A percentile compares a stretch with the other conserved stretches of the same genome.
Conservation (phyloP, 2,888 invertebrate genomes). For the Congeria kusceri region DNA sequence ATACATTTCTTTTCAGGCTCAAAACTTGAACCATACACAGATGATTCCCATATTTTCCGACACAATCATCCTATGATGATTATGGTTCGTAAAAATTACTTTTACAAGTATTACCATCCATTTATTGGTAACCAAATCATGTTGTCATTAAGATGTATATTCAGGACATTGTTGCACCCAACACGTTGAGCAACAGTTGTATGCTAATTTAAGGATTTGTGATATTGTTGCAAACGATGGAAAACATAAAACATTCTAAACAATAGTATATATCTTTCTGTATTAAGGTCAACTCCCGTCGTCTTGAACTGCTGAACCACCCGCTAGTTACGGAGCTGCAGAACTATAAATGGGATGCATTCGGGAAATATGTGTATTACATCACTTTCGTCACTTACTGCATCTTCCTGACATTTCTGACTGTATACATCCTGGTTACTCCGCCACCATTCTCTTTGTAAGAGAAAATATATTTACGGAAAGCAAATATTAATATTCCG, state of each 20-base stretch:
- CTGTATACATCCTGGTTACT: slow-evolving; percentile 84
- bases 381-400: slow-evolving; percentile 85
- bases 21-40: slow-evolving; percentile 80
- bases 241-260: neutral
- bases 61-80: slow-evolving; percentile 85
- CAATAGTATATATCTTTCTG: neutral
- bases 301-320: slow-evolving; percentile 86
- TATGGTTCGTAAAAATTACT: slow-evolving; percentile 84
- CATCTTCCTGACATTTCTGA: slow-evolving; percentile 85
- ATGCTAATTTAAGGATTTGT: too few relatives aligned
- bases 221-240: neutral
- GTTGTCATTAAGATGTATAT: too few relatives aligned
- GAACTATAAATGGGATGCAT: slow-evolving; percentile 86
- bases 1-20: slow-evolving; percentile 42
- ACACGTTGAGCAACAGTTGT: too few relatives aligned
- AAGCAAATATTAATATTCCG: neutral
- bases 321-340: slow-evolving; percentile 86
- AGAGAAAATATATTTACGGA: too few relatives aligned
- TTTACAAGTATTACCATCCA: too few relatives aligned
- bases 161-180: too few relatives aligned
- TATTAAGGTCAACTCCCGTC: slow-evolving; percentile 81
- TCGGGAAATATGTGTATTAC: slow-evolving; percentile 86
- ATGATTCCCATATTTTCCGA: slow-evolving; percentile 82
- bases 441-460: slow-evolving; percentile 68
- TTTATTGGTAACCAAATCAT: too few relatives aligned